Base-by-base conservation (phyloP, 2,888 invertebrate species). In the Nebria brevicollis region DNA sequence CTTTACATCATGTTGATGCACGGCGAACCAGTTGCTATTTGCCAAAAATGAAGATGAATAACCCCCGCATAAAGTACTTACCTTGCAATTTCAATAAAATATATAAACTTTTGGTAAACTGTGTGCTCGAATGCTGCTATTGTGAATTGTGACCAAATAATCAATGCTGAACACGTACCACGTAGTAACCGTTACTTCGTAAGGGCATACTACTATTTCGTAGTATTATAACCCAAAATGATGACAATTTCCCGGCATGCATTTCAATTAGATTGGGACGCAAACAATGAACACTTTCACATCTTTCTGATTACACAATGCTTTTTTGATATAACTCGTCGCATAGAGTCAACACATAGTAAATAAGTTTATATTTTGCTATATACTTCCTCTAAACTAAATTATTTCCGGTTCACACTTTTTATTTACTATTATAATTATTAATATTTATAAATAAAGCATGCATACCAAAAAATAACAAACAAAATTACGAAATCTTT, bases 281-380 rank as follows among this genome's bases (percentile, higher is more conserved):
- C 70, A 74, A 66, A 79, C 79, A 79, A 79, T 79, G 74, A 2
- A 42, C 73, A 79, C 79, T 79, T 79, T 79, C 79, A 79, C 79
- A 79, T 79, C 73, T 54, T 54, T 54, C 66, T 79, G 73, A 74
- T 79, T 79, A 79, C 79, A 43, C 79, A 79, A 79, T 74, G 75
- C 25, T 15, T 26, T 13, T 75, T 75, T 79, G 54, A 65, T 66
- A 79, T 74, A 54, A 42, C 68, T 26, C 66, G 75, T 25, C 25
- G 64, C 65, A 64, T 73, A 66, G 73, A 72, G 72, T 66, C 73
- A 34, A 77, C 65, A 64, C 73, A 65, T 78, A 20, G 72, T 65
- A 66, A 70, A 54, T 72, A 65, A 64, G 65, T 73, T 77, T 15
- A 34, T 34, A 77, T 54, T 42, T 43, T 72, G 70, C 43, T 43